Conservation (phyloP, 1,140 invertebrate genomes). For the Orchestia grillus region DNA sequence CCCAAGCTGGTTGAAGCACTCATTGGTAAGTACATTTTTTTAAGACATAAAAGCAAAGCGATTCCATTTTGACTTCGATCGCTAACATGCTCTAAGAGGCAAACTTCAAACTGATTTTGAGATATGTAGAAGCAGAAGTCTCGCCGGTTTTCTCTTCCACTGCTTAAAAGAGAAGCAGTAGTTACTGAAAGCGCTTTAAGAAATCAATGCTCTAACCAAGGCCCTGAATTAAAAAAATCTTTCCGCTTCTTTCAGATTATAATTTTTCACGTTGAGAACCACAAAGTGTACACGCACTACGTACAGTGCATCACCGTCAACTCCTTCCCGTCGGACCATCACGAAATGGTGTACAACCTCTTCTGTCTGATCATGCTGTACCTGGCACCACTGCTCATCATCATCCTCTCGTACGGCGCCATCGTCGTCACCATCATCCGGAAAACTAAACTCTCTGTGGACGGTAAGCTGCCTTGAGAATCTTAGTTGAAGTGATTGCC, state of each 20-base stretch:
- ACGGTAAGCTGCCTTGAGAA: not conserved
- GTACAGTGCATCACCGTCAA: conserved; percentile 85
- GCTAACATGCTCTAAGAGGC: too few species aligned
- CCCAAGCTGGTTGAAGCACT: too few species aligned
- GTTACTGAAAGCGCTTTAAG: too few species aligned
- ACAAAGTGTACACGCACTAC: conserved; percentile 79
- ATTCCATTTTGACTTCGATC: too few species aligned
- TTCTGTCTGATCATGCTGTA: conserved; percentile 84
- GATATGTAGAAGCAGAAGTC: too few species aligned
- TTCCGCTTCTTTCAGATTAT: conserved; percentile 77
- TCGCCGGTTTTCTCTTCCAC: too few species aligned
- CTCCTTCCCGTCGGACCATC: conserved; percentile 76
- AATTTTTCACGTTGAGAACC: conserved; percentile 80
- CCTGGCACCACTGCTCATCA: conserved; percentile 81
- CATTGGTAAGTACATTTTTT: too few species aligned
- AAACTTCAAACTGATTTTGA: too few species aligned
- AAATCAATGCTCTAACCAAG: too few species aligned
- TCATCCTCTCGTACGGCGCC: conserved; percentile 80
- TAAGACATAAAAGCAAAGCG: too few species aligned
- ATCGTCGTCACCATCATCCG: conserved; percentile 82
- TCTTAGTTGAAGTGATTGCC: not conserved
- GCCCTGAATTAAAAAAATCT: not conserved
- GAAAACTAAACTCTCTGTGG: not conserved
- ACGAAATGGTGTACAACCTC: conserved; percentile 82
- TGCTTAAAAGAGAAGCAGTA: too few species aligned